Evolutionary conservation across 1,140 invertebrate genomes (phyloP), one percentile per base, ranked within the genome.

Genomic region (Euschistus heros): DNA sequence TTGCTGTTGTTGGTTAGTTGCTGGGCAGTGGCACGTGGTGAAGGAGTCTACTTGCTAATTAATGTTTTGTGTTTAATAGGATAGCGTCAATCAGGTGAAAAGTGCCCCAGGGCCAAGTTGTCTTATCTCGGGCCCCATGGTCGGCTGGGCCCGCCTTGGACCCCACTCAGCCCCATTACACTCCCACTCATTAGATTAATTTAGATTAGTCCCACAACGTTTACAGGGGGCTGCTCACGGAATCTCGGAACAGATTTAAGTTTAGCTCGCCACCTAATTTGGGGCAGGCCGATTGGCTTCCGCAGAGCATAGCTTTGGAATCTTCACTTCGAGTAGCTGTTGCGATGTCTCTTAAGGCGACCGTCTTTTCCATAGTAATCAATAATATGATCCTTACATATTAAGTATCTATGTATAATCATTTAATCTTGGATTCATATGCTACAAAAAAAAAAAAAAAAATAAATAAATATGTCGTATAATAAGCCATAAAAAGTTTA

Each of bases 131-230:
- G 10, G 15, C 18, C 20, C 54, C 54, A 57, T 57, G 54, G 18
- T 57, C 54, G 54, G 54, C 54, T 57, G 54, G 54, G 18, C 54
- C 54, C 24, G 20, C 54, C 24, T 57, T 24, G 54, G 54, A 24
- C 33, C 33, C 33, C 33, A 37, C 33, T 57, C 54, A 57, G 54
- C 24, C 24, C 54, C 24, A 22, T 57, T 57, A 57, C 54, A 50
- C n/a, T 50, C 47, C 47, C 54, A 24, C 54, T 57, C 54, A 57
- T 57, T 57, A 57, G 54, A 57, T 57, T 57, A 57, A 57, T 57
- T 57, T 57, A 57, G 54, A 57, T 57, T 57, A 57, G 54, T 57
- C 54, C 14, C 54, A 37, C 24, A 24, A 15, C 20, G 18, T 26
- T 57, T 26, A 57, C 54, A 57, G 54, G 24, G 26, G 20, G 54